Conservation (phyloP, 2,113 vertebrate species). For the Phainopepla nitens region DNA sequence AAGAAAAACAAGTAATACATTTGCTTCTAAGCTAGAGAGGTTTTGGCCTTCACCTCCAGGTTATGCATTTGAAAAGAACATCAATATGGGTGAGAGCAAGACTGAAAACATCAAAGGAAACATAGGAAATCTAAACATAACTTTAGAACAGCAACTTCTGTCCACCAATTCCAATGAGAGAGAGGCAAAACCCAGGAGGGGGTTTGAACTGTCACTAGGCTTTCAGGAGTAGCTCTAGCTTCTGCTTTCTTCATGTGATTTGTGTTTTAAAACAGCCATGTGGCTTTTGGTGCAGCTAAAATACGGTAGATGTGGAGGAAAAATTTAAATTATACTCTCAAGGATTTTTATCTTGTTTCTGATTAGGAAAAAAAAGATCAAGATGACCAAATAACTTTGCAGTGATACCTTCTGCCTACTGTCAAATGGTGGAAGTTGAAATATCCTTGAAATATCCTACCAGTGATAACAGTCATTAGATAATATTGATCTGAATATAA, state of each 20-base stretch:
- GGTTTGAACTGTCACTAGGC: background rate
- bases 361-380: background rate
- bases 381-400: background rate
- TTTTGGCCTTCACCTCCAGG: background rate
- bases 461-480: background rate
- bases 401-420: background rate
- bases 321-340: background rate
- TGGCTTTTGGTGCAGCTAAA: background rate
- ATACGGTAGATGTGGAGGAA: background rate
- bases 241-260: background rate
- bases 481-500: background rate
- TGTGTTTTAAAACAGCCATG: background rate
- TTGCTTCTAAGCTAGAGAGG: background rate
- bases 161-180: background rate
- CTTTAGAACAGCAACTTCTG: background rate
- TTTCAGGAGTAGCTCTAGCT: background rate
- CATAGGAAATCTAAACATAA: background rate
- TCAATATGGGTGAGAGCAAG: background rate
- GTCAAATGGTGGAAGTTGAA: background rate
- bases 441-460: background rate
- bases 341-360: background rate
- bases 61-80: constrained; percentile 1
- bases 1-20: background rate
- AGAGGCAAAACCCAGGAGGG: background rate
- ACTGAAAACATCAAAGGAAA: background rate